phyloP scores from a whole-genome alignment of 1,140 invertebrate genomes.

The Sarcophaga peregrina region DNA sequence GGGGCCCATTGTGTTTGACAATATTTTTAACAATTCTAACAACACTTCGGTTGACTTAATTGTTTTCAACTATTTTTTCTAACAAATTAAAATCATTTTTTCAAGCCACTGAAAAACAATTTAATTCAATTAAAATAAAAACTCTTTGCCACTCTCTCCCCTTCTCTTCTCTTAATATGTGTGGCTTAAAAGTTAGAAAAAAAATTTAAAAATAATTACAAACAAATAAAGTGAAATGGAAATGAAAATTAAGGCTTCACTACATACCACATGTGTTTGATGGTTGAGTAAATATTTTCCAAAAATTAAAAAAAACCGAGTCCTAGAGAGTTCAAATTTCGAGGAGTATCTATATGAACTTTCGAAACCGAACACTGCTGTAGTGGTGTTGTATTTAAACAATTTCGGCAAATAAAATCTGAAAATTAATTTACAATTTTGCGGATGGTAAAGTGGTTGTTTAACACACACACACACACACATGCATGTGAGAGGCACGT shows the following conservation, averaged over 20 bases:
- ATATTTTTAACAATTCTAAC: no score
- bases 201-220: constrained; percentile 14
- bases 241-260: background rate
- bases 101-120: background rate
- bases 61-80: no score
- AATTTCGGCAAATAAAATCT: constrained; percentile 18
- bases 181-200: constrained; percentile 8
- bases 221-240: background rate
- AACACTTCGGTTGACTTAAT: no score
- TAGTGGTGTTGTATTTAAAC: background rate
- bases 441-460: background rate
- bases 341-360: background rate
- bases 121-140: constrained; percentile 1
- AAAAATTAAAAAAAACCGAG: background rate
- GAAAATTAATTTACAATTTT: constrained; percentile 18
- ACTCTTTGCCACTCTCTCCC: background rate
- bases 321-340: background rate
- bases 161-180: background rate
- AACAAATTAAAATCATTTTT: background rate
- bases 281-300: no score
- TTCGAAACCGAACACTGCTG: background rate
- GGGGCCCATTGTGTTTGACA: no score
- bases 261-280: no score
- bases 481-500: no score
- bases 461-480: background rate